Evolutionary conservation across 2,797 vertebrate genomes (phyloP), one percentile per base, ranked within the genome.

Genomic region (Lacerta viridis): DNA sequence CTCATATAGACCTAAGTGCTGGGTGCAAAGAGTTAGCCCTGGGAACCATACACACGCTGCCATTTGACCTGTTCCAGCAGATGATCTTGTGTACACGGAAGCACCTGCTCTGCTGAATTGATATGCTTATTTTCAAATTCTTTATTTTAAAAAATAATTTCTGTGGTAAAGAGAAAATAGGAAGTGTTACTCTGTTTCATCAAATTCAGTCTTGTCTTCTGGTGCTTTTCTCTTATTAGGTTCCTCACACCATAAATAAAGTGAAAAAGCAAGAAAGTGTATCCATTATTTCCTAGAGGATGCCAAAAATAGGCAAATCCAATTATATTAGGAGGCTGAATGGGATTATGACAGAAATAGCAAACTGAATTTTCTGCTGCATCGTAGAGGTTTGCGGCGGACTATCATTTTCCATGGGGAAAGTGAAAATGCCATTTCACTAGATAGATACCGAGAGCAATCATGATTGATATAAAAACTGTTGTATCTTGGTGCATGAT

Each of bases 341-440:
- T 85, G 55, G 36, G 36, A 61, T n/a, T 76, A 64, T 85, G 83
- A 61, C 33, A 41, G 72, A 41, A 84, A 75, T 15, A 39, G 25
- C 25, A 43, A 76, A 11, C 36, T 76, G 33, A 41, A 61, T 85
- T 69, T 76, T 85, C 72, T 75, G 83, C 55, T 85, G 15, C 5
- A 41, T 41, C 39, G 2, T 46, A 23, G 55, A 61, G 25, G 23
- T 43, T 85, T 55, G 83, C 75, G 64, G 36, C 18, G 20, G 15
- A 64, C 7, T 85, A 29, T 64, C 1, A 33, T 59, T 85, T 61
- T 41, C 33, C 20, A 75, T n/a, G 11, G 69, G 33, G 68, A 75
- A 75, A 39, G 10, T 75, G 15, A 84, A 84, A 84, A 59, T 72
- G 69, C 46, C 59, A 8, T 64, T 5, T 15, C 23, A 75, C 23